phyloP scores from a whole-genome alignment of 2,113 vertebrate genomes.

The Malurus alboscapulatus region DNA sequence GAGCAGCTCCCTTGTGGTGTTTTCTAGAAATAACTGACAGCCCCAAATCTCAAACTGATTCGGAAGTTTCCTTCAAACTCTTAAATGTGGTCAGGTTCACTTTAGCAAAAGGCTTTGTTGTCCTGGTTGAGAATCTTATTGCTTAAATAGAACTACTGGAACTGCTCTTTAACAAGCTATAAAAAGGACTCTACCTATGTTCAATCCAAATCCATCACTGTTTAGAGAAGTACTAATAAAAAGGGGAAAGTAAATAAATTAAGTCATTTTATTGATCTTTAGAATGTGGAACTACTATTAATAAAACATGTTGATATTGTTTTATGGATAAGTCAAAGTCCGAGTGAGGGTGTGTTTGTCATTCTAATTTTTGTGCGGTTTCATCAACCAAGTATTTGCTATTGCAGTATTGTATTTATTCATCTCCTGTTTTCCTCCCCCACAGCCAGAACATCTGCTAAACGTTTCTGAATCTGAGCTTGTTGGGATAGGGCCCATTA shows the following conservation, averaged over 20 bases:
- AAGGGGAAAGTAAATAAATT: slow-evolving; percentile 19
- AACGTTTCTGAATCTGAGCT: slow-evolving; percentile 49
- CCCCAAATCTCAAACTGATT: background rate
- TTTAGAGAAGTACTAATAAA: slow-evolving; percentile 24
- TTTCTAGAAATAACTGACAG: background rate
- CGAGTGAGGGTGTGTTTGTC: slow-evolving; percentile 31
- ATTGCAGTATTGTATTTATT: slow-evolving; percentile 49
- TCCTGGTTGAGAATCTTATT: background rate
- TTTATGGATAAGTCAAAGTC: slow-evolving; percentile 36
- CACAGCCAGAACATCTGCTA: slow-evolving; percentile 64
- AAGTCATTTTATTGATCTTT: slow-evolving; percentile 31
- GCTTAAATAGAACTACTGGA: background rate
- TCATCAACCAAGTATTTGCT: slow-evolving; percentile 61
- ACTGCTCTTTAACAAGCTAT: background rate
- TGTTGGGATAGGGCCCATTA: slow-evolving; percentile 43
- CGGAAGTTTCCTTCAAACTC: background rate
- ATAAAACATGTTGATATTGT: slow-evolving; percentile 31
- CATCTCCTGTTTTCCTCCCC: slow-evolving; percentile 52
- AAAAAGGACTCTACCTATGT: background rate
- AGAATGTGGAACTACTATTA: slow-evolving; percentile 43
- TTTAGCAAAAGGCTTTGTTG: background rate
- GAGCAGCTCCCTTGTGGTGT: background rate
- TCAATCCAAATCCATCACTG: background rate
- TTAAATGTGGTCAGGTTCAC: background rate
- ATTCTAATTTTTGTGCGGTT: slow-evolving; percentile 33